These are phyloP conservation scores for Cottoperca gobio DNA, from an alignment of 2,797 vertebrate species.

Conservation along the genomic window DNA sequence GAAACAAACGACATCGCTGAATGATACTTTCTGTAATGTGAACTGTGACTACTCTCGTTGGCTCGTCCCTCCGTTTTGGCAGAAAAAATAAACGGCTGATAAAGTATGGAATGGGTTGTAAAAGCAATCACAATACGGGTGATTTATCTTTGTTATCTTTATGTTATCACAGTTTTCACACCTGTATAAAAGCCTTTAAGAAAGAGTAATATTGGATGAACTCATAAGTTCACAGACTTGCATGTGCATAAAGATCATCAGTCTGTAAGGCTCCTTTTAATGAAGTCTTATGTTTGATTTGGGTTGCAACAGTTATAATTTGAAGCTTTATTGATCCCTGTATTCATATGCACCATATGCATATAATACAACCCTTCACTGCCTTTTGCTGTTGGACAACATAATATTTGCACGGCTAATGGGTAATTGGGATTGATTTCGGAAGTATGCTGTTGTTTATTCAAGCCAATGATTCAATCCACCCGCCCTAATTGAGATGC, in stretches of 20 bases:
- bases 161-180: neutral
- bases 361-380: slow-evolving; percentile 28
- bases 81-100: slow-evolving; percentile 14
- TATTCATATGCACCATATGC: no score
- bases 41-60: neutral
- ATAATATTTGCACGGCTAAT: slow-evolving; percentile 19
- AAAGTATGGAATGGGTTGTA: neutral
- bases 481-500: neutral
- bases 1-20: slow-evolving; percentile 12
- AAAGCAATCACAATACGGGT: slow-evolving; percentile 3
- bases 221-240: neutral
- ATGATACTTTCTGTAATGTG: slow-evolving; percentile 13
- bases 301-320: neutral
- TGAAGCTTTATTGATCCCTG: slow-evolving; percentile 38
- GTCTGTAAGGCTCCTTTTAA: neutral
- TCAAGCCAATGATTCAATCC: slow-evolving; percentile 13
- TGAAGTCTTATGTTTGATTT: slow-evolving; percentile 11
- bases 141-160: slow-evolving; percentile 9
- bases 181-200: slow-evolving; percentile 3
- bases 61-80: slow-evolving; percentile 25
- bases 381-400: slow-evolving; percentile 25
- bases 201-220: neutral
- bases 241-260: slow-evolving; percentile 1
- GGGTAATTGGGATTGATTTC: slow-evolving; percentile 20
- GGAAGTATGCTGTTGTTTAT: slow-evolving; percentile 24